Evolutionary conservation across 2,797 vertebrate species (phyloP).

Genomic region (Poecilia velifera): DNA sequence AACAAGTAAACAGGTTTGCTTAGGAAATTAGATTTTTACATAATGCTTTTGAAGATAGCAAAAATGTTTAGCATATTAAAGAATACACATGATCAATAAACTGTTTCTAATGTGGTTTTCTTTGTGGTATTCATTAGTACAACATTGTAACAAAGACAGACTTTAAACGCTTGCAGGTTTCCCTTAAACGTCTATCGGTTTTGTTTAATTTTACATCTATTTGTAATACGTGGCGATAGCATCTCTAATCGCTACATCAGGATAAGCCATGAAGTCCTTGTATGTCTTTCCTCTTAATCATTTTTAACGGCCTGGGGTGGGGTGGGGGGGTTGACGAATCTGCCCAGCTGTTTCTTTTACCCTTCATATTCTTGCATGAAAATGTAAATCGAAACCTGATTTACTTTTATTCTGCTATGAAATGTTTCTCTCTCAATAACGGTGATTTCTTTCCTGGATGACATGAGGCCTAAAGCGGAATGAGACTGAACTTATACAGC

Average conservation of each 20-base stretch:
- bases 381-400: neutral
- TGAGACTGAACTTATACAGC: neutral
- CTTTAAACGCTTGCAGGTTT: conserved; percentile 29
- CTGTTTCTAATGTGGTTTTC: conserved; percentile 40
- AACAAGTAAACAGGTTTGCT: conserved; percentile 41
- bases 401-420: neutral
- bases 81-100: conserved; percentile 33
- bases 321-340: neutral
- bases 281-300: neutral
- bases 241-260: conserved; percentile 20
- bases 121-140: conserved; percentile 21
- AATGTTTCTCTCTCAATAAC: neutral
- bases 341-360: neutral
- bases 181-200: neutral
- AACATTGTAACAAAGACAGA: conserved; percentile 30
- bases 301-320: neutral
- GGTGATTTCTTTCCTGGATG: neutral
- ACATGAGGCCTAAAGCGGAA: neutral
- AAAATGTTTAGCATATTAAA: conserved; percentile 36
- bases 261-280: neutral
- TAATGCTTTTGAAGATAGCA: conserved; percentile 39
- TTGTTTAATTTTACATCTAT: conserved; percentile 3
- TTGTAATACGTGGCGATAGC: conserved; percentile 23
- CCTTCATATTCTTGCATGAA: neutral
- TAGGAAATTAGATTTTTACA: conserved; percentile 39